Base-by-base conservation (phyloP, 2,113 vertebrate species). In the Riparia riparia region DNA sequence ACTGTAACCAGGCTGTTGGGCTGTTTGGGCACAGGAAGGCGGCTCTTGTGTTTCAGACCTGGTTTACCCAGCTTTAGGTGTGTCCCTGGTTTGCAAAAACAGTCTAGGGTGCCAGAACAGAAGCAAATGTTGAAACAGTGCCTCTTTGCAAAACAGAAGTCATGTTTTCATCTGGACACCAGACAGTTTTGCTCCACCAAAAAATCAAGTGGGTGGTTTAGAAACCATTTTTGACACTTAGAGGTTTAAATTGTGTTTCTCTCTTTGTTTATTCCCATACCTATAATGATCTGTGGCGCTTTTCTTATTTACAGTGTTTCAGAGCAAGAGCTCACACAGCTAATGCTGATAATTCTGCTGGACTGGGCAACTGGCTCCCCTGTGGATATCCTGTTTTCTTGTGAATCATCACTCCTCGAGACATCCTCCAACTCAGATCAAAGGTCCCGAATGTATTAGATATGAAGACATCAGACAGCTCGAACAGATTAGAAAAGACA, bases 291-390 rank as follows among this genome's bases (percentile, higher is more conserved):
- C 51, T 13, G 4, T 90, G 58, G 77, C 1, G 17, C 77, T 93
- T 44, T 44, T 85, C 57, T 94, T 91, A 53, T 91, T 96, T 82
- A 66, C 93, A 89, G 82, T 69, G 66, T 82, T 95, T 69, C 61
- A 90, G 79, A 92, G 86, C 83, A 91, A 82, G 86, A 95, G 65
- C 83, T 89, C 69, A 51, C 83, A 73, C 56, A 78, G 56, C 89
- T 93, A 74, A 89, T 20, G 91, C 83, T 91, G 95, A 95, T 90
- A 89, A 73, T 95, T 93, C 91, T 90, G 91, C 89, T 93, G 94
- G 86, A 93, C 90, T 86, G 68, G 72, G 47, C 91, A 95, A 51
- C 82, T 81, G 54, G 58, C 90, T 95, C 68, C 90, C 91, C 89
- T 83, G 89, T 95, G 95, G 91, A 93, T 84, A 93, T 78, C 72